Evolutionary conservation across 2,113 vertebrate genomes (phyloP).

Genomic region (Drymodes brunneopygia): DNA sequence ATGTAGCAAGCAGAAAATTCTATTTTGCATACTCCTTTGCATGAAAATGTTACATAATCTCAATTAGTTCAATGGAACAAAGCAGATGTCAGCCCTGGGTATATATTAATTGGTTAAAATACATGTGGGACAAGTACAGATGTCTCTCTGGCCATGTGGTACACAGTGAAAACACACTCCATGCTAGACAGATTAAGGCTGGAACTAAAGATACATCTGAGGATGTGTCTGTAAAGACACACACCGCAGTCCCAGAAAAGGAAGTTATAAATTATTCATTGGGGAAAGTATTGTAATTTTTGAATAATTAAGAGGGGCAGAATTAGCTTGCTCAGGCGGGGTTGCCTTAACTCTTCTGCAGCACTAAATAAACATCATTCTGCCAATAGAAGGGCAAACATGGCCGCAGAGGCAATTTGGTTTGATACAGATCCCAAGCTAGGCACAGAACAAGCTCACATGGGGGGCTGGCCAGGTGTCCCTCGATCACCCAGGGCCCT

Average conservation of each 20-base stretch:
- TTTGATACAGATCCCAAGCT: background rate
- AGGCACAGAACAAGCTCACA: background rate
- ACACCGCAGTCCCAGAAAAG: background rate
- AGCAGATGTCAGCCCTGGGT: background rate
- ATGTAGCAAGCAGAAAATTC: background rate
- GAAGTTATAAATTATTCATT: background rate
- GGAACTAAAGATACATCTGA: background rate
- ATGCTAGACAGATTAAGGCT: background rate
- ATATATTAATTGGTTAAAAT: background rate
- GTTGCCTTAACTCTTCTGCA: background rate
- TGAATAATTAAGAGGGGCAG: background rate
- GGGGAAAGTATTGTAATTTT: background rate
- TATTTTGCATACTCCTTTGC: background rate
- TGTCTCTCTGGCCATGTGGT: background rate
- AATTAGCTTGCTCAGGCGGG: background rate
- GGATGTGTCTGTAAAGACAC: background rate
- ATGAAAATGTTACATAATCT: background rate
- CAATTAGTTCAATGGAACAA: background rate
- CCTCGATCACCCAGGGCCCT: accelerated
- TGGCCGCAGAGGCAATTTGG: background rate
- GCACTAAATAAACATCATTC: background rate
- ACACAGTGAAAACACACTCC: background rate
- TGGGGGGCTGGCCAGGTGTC: accelerated
- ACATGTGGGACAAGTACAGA: background rate
- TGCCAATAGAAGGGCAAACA: background rate